A percentile compares a stretch with the other conserved stretches of the same genome.
Conservation (phyloP, 2,113 vertebrate species). For the Thunnus thynnus region DNA sequence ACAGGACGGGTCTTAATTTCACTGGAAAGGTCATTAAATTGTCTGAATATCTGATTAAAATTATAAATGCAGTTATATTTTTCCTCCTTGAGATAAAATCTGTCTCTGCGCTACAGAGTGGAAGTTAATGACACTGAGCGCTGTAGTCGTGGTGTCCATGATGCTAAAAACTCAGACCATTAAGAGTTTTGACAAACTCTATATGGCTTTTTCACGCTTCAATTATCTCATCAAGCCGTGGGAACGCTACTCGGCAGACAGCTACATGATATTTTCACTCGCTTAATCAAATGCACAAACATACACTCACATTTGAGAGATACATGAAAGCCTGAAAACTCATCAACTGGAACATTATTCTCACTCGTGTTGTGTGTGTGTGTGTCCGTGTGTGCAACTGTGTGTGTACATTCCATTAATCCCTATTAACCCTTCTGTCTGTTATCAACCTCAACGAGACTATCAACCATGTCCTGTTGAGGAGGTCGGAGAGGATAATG, state of each 20-base stretch:
- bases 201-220: slow-evolving; percentile 70
- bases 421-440: slow-evolving; percentile 77
- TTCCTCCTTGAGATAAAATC: slow-evolving; percentile 49
- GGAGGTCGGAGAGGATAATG: slow-evolving; percentile 77
- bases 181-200: slow-evolving; percentile 74
- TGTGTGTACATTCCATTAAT: slow-evolving; percentile 76
- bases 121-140: slow-evolving; percentile 63
- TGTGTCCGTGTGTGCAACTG: slow-evolving; percentile 11
- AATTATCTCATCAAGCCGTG: slow-evolving; percentile 72
- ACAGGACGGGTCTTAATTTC: slow-evolving; percentile 26
- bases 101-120: slow-evolving; percentile 26
- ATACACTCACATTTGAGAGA: slow-evolving; percentile 49
- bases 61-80: slow-evolving; percentile 32
- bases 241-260: slow-evolving; percentile 43
- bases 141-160: slow-evolving; percentile 42
- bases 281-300: slow-evolving; percentile 62
- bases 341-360: slow-evolving; percentile 48
- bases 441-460: slow-evolving; percentile 71
- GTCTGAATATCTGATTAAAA: slow-evolving; percentile 38
- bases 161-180: slow-evolving; percentile 49
- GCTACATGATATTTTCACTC: slow-evolving; percentile 55
- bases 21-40: slow-evolving; percentile 42
- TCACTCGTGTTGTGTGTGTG: slow-evolving; percentile 20
- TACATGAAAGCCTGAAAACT: slow-evolving; percentile 56
- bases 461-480: slow-evolving; percentile 68